Evolutionary conservation across 2,113 vertebrate genomes (phyloP).

Genomic region (Pogonocichla stellata): DNA sequence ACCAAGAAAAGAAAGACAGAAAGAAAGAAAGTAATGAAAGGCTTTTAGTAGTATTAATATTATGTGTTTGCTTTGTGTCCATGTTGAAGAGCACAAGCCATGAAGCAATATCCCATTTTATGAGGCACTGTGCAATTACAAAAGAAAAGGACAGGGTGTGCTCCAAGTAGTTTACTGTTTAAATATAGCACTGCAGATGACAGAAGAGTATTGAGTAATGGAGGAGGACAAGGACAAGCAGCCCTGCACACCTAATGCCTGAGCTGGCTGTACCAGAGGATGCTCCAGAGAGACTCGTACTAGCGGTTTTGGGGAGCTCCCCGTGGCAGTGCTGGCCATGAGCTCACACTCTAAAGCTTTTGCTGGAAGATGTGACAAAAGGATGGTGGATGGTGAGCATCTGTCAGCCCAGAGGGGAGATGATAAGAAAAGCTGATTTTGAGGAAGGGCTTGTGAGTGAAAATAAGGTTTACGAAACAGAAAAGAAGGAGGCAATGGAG

Average conservation of each 20-base stretch:
- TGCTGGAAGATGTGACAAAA: neutral
- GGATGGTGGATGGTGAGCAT: neutral
- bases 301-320: neutral
- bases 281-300: neutral
- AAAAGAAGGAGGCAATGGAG: neutral
- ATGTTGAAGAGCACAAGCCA: neutral
- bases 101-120: conserved; percentile 19
- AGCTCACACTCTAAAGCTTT: neutral
- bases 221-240: neutral
- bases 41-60: neutral
- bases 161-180: neutral
- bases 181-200: neutral
- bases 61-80: neutral
- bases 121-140: conserved; percentile 1
- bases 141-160: conserved; percentile 29
- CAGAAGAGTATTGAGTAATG: neutral
- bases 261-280: neutral
- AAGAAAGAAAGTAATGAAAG: neutral
- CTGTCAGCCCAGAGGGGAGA: neutral
- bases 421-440: neutral
- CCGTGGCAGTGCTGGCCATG: neutral
- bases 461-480: neutral
- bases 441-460: neutral
- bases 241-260: neutral
- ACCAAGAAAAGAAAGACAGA: neutral